Base-by-base conservation (phyloP, 2,113 vertebrate species). In the Corythoichthys intestinalis region DNA sequence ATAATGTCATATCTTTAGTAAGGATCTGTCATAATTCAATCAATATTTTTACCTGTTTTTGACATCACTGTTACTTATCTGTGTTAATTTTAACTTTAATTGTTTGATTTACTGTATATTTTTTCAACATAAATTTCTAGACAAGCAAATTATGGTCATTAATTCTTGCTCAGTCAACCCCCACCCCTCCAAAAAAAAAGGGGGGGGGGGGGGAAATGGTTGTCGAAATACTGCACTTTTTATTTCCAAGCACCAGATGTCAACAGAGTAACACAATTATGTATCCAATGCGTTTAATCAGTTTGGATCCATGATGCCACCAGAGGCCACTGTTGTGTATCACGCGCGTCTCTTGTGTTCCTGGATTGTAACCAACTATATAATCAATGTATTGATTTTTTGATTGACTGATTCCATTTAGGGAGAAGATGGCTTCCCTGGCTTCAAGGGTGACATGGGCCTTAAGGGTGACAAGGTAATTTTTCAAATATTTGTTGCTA, bases 371-470 rank as follows among this genome's bases (percentile, higher is more conserved):
- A 44, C 15, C 4, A 46, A 63, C 39, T 28, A 47, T 28, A 12
- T 47, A 46, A 47, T 65, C 44, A 48, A 37, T 15, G 17, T 50
- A 66, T 47, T 37, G 48, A 66, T 66, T 15, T 4, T n/a, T 49
- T 20, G 39, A 38, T 49, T 46, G 60, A 28, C 37, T 49, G 7
- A 52, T n/a, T 38, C 14, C 6, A 46, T 37, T 1, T 72, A 99
- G 97, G 97, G 97, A 83, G 97, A 99, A 91, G 97, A 99, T 69
- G 97, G 97, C 62, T 99, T 99, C 83, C 97, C 97, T 71, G 97
- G 97, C 49, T 99, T 98, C 85, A 99, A 99, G 91, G 97, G 97
- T 53, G 97, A 99, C 83, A 99, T 99, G 97, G 97, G 97, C 28
- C 91, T 96, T 65, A 98, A 97, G 86, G 97, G 97, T 35, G 97